Conservation (phyloP, 2,797 vertebrate species). For the Parambassis ranga region DNA sequence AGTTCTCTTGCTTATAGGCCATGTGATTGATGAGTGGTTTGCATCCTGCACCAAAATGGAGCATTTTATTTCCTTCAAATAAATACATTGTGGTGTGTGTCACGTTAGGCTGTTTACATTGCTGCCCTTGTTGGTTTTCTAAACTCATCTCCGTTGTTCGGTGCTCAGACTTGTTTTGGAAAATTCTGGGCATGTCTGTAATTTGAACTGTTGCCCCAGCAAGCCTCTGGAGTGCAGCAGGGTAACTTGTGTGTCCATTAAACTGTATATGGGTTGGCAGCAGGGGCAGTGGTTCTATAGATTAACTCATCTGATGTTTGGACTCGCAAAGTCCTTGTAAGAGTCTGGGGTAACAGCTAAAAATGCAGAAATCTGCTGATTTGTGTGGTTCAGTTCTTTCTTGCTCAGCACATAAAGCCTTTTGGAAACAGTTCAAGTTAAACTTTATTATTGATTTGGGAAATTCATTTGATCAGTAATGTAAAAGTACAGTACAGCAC, state of each 20-base stretch:
- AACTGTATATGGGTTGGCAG: not conserved
- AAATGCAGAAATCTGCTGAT: constrained; percentile 24
- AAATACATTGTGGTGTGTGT: constrained; percentile 18
- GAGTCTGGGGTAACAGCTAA: not conserved
- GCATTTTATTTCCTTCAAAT: constrained; percentile 9
- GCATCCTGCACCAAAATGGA: constrained; percentile 3
- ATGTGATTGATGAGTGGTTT: not conserved
- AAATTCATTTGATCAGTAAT: not conserved
- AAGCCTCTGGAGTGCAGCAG: constrained; percentile 21
- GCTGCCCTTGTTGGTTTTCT: constrained; percentile 51
- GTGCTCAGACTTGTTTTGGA: constrained; percentile 68
- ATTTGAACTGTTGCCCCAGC: constrained; percentile 58
- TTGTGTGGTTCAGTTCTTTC: not conserved
- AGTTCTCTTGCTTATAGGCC: constrained; percentile 5
- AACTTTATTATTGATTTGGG: not conserved
- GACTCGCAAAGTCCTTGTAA: no score
- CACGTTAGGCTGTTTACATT: constrained; percentile 55
- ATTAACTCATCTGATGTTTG: not conserved
- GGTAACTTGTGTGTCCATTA: constrained; percentile 14
- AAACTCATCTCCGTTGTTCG: constrained; percentile 48
- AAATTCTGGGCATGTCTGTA: constrained; percentile 65
- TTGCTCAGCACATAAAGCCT: not conserved
- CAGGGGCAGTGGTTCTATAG: not conserved
- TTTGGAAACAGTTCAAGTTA: not conserved
- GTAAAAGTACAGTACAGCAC: not conserved